Conservation (phyloP, 2,797 vertebrate genomes). For the Rhinella marina region DNA sequence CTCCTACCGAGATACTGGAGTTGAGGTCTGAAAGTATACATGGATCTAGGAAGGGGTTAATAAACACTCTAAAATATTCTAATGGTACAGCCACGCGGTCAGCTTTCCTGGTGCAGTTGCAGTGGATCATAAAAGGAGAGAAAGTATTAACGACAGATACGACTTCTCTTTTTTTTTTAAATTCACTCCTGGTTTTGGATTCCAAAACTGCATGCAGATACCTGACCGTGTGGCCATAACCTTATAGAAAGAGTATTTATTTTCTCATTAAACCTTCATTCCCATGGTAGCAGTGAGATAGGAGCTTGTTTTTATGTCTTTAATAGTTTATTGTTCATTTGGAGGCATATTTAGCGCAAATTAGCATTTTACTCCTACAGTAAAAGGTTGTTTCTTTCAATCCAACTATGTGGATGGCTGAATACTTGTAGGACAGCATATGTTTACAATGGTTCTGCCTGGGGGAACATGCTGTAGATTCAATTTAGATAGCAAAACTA, state of each 20-base stretch:
- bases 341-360: slow-evolving; percentile 13
- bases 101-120: no score
- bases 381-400: slow-evolving; percentile 3
- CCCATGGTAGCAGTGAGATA: background rate
- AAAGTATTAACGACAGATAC: no score
- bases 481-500: background rate
- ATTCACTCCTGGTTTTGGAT: no score
- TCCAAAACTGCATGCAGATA: no score
- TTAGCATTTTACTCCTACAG: slow-evolving; percentile 1
- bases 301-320: background rate
- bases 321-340: slow-evolving; percentile 44
- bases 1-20: no score
- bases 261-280: background rate
- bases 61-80: background rate
- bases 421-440: slow-evolving; percentile 8
- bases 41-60: background rate
- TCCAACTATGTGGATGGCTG: background rate
- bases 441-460: background rate
- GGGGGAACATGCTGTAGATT: background rate
- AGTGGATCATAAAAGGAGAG: no score
- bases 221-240: no score
- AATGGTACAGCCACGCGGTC: no score
- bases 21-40: no score
- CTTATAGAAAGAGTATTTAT: background rate
- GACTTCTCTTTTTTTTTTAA: no score